A percentile compares a stretch with the other conserved stretches of the same genome.
These are phyloP conservation scores for Nyctibius bracteatus DNA, from an alignment of 2,113 vertebrate genomes.

Conservation along the genomic window DNA sequence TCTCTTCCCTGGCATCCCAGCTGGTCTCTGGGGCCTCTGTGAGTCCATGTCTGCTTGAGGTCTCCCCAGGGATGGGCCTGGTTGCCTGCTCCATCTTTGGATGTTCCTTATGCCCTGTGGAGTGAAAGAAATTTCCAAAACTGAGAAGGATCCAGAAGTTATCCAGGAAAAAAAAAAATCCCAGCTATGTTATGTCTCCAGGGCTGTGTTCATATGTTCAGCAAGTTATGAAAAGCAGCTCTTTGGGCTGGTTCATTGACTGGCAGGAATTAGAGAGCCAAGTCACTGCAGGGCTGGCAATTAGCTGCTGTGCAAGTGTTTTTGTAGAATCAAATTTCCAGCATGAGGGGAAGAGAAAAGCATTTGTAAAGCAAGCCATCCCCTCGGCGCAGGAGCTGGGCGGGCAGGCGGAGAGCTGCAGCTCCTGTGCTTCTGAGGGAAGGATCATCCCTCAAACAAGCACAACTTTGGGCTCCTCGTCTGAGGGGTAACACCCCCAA, in stretches of 20 bases:
- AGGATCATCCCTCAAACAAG: background rate
- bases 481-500: background rate
- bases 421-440: background rate
- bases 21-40: background rate
- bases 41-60: rapidly evolving
- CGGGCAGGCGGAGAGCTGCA: background rate
- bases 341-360: background rate
- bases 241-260: constrained; percentile 42
- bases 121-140: background rate
- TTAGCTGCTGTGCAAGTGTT: constrained; percentile 23
- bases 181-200: background rate
- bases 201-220: background rate
- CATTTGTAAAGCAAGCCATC: background rate
- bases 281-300: background rate
- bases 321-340: constrained; percentile 39
- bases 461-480: background rate
- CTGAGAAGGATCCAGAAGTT: background rate
- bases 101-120: background rate
- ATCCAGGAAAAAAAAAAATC: background rate
- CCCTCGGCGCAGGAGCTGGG: background rate
- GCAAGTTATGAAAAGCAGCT: background rate
- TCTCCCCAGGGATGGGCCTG: background rate
- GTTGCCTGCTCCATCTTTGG: background rate
- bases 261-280: constrained; percentile 36
- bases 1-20: background rate